phyloP scores from a whole-genome alignment of 2,113 vertebrate genomes.

The Irena cyanogastra region DNA sequence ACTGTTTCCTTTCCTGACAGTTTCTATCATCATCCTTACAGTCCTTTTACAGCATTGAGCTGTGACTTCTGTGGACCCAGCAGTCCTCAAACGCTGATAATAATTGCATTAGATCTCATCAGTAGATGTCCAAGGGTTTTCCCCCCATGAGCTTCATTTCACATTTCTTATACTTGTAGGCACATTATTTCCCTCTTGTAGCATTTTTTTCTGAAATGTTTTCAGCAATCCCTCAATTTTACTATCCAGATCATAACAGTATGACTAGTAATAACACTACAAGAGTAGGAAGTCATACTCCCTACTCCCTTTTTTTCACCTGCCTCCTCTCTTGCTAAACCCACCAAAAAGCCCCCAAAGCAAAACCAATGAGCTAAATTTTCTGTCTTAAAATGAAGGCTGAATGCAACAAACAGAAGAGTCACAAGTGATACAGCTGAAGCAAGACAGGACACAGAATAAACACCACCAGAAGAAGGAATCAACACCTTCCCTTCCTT shows the following conservation, averaged over 20 bases:
- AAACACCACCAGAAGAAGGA: background rate
- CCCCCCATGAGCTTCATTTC: background rate
- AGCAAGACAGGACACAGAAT: background rate
- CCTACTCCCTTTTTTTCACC: background rate
- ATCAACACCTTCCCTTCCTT: background rate
- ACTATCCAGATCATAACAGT: background rate
- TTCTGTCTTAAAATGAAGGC: background rate
- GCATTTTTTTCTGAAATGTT: background rate
- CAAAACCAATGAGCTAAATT: background rate
- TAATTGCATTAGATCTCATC: background rate
- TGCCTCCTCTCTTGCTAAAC: background rate
- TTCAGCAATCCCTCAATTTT: background rate
- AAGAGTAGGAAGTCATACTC: background rate
- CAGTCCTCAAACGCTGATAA: background rate
- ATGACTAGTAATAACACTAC: background rate
- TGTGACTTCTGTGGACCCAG: background rate
- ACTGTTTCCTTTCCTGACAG: background rate
- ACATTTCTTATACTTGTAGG: background rate
- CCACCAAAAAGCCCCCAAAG: background rate
- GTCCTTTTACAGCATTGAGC: background rate
- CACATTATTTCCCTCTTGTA: background rate
- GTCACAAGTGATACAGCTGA: background rate
- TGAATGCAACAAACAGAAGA: background rate
- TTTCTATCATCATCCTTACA: background rate
- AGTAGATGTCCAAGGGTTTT: background rate